A percentile compares a stretch with the other conserved stretches of the same genome.
These are phyloP conservation scores for Cataglyphis albicans DNA, from an alignment of 2,888 invertebrate genomes.

Conservation along the genomic window DNA sequence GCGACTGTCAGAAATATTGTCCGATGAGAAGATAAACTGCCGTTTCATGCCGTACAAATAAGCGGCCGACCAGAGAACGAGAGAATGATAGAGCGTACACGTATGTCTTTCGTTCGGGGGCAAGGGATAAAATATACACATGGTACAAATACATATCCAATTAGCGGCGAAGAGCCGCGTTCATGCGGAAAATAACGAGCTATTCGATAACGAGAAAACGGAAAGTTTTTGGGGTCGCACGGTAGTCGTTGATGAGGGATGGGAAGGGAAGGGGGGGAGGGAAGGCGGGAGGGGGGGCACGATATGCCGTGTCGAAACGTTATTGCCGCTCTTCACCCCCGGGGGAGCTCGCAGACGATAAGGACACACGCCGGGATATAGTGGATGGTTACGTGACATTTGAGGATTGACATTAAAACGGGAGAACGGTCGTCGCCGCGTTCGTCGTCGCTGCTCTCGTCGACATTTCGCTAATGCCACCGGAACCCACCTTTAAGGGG, in stretches of 20 bases:
- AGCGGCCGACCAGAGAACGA: background rate
- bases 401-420: constrained; percentile 84
- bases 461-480: constrained; percentile 84
- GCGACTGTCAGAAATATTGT: constrained; percentile 44
- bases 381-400: constrained; percentile 83
- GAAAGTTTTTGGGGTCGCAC: constrained; percentile 58
- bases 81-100: constrained; percentile 5
- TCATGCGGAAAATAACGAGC: constrained; percentile 67
- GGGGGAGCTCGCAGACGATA: constrained; percentile 71
- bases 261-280: too few relatives aligned
- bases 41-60: constrained; percentile 34
- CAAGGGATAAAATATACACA: constrained; percentile 21
- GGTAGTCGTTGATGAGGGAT: background rate
- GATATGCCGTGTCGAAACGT: constrained; percentile 71
- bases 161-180: constrained; percentile 64
- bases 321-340: constrained; percentile 62
- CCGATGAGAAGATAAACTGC: constrained; percentile 37
- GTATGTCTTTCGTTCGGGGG: constrained; percentile 20
- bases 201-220: constrained; percentile 61
- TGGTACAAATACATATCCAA: constrained; percentile 74
- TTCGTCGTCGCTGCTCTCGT: constrained; percentile 57
- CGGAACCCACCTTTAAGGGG: constrained; percentile 76
- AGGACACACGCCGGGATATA: constrained; percentile 61
- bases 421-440: constrained; percentile 56
- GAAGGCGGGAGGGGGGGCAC: constrained; percentile 11